Evolutionary conservation across 2,113 vertebrate genomes (phyloP), one percentile per base, ranked within the genome.

Genomic region (Hypocryptadius cinnamomeus): DNA sequence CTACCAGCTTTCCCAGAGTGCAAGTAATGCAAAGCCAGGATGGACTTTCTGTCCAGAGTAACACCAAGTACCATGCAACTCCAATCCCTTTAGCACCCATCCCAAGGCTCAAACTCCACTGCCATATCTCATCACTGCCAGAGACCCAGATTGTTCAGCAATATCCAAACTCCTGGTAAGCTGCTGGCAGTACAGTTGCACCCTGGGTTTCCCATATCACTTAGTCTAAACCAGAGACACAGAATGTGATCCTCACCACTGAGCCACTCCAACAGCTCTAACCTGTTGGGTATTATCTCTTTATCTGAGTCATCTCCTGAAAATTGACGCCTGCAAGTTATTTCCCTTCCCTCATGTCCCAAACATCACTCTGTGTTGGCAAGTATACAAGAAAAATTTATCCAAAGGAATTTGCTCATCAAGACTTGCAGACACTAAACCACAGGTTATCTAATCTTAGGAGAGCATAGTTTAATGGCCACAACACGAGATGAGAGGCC

Each of bases 401-500:
- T 79, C 73, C 63, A 90, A 92, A 92, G 61, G 85, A 94, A 94
- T 92, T 94, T 88, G 69, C 71, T 94, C 91, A 93, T 70, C 89
- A 61, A 47, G 54, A 33, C 78, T 87, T 57, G 72, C 84, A 82
- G 73, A 83, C 50, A 68, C 33, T 39, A 84, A 95, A 90, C 11
- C 72, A 85, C 30, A 65, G 20, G 7, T 80, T 92, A 92, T 69
- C 92, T 95, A 84, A 92, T 79, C 79, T 76, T 74, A 70, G 19
- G 53, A 71, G 78, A 92, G 54, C 42, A 28, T 0, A 74, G 56
- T 50, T 86, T 66, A 79, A 91, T 35, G 51, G 59, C 76, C 80
- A 61, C 40, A 56, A 60, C 69, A 60, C 8, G 4, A 64, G 44
- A 79, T 60, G 37, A 74, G 76, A 87, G 76, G 91, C 60, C 85